Base-by-base conservation (phyloP, 2,797 vertebrate species). In the Cyprinella venusta region DNA sequence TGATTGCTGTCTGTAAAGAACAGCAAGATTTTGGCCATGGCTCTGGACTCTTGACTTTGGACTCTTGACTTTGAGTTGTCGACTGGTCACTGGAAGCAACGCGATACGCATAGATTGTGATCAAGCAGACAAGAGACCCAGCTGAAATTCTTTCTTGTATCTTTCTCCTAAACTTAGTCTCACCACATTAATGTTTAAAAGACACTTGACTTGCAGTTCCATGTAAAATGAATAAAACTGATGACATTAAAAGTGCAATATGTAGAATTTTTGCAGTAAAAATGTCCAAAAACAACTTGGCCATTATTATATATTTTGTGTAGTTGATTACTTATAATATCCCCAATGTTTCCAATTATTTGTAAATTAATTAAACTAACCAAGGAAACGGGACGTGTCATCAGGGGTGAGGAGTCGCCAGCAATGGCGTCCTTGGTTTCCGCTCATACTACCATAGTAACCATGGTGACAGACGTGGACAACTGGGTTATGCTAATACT, bases 1-100 rank as follows among this genome's bases (percentile, higher is more conserved):
- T n/a, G 79, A 81, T 81, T 63, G 33, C 54, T 38, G 68, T 63
- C 40, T 16, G 68, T 72, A 72, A 72, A 71, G 40, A 81, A 80
- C 50, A 42, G 67, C 24, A 10, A 24, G 68, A 63, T 71, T 80
- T 71, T 80, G 67, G 13, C 38, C 67, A 16, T 70, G 38, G 24
- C 48, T 79, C 21, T 52, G 19, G 77, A 68, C 64, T 24, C 48
- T n/a, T 79, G 42, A 48, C 48, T 79, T 15, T 54, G 21, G 64
- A 79, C 64, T 24, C 33, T n/a, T 79, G 45, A 52, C 63, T 79
- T 50, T 79, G 74, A 59, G 52, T 59, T 75, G n/a, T 76, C 8
- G 7, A 61, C 54, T 76, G 64, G 77, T 54, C 77, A 68, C 21
- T 69, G 36, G 33, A 79, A 19, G 50, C 78, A 79, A 79, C 12